phyloP scores from a whole-genome alignment of 2,797 vertebrate genomes.

The Huso huso region DNA sequence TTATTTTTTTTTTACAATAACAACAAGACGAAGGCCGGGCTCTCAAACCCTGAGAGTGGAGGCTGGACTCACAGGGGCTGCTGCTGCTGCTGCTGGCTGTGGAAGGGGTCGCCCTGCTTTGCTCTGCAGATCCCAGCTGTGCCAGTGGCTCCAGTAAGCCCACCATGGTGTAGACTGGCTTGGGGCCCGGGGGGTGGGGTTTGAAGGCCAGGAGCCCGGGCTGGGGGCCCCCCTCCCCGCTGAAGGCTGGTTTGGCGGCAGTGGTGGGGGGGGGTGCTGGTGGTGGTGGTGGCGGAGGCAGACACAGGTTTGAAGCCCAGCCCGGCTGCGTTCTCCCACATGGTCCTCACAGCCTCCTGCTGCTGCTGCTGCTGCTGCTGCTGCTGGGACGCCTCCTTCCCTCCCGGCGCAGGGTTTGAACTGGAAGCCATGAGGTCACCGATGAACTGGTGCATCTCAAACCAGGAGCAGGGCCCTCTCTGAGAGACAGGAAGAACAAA shows the following conservation, averaged over 20 bases:
- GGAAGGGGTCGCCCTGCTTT: constrained; percentile 23
- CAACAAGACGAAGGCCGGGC: not conserved
- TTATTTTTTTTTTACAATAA: too few species aligned
- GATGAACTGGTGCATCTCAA: constrained; percentile 67
- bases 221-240: not conserved
- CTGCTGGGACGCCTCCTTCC: constrained; percentile 16
- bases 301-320: constrained; percentile 38
- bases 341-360: constrained; percentile 41
- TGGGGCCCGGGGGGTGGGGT: constrained; percentile 27
- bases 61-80: not conserved
- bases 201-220: constrained; percentile 15
- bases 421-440: constrained; percentile 58
- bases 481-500: constrained; percentile 20
- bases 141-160: constrained; percentile 17
- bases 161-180: constrained; percentile 18
- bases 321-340: constrained; percentile 43
- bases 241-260: not conserved
- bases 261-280: constrained; percentile 16
- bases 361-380: constrained; percentile 14
- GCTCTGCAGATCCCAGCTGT: constrained; percentile 33
- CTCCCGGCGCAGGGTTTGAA: constrained; percentile 35
- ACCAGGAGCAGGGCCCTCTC: constrained; percentile 57
- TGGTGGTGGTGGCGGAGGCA: constrained; percentile 24
- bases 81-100: constrained; percentile 34
- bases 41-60: not conserved